Base-by-base conservation (phyloP, 2,888 invertebrate genomes). In the Microctonus hyperodae region DNA sequence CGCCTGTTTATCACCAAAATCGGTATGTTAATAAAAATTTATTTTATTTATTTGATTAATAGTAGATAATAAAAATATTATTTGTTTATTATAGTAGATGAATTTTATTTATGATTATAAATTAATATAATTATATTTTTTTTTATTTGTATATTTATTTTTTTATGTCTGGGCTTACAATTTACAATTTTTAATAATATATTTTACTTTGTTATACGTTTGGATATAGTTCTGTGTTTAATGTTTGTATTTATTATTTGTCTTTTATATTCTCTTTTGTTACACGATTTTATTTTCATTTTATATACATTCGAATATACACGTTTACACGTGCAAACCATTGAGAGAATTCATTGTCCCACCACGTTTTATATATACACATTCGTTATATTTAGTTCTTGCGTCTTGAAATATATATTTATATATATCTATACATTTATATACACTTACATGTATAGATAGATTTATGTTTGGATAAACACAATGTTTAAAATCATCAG, bases 1-100 rank as follows among this genome's bases (percentile, higher is more conserved):
- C 73, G 87, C 89, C 65, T 88, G 90, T 75, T 89, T 93, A 56
- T 86, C 88, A 51, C 92, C 92, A 0, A 90, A 89, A 85, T 90
- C 91, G 86, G 93, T 93, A 81, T 88, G 91, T 62, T 20, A 33
- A 13, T 51, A 35, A n/a, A n/a, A n/a, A 33, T 16, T 51, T 44
- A 28, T 33, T 23, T 20, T 37, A 13, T 20, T 2, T 40, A 48
- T 13, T 13, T 11, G 10, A 10, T 7, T 22, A 7, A 20, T n/a
- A 50, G n/a, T n/a, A n/a, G n/a, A n/a, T n/a, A n/a, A n/a, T n/a
- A n/a, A n/a, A n/a, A n/a, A n/a, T n/a, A n/a, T n/a, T n/a, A n/a
- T n/a, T n/a, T n/a, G n/a, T n/a, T n/a, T n/a, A n/a, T n/a, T n/a
- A n/a, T 59, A 44, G 23, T 11, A 11, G 10, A 35, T 33, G 33